Conservation (phyloP, 2,113 vertebrate species). For the Poeciliopsis turrubarensis region DNA sequence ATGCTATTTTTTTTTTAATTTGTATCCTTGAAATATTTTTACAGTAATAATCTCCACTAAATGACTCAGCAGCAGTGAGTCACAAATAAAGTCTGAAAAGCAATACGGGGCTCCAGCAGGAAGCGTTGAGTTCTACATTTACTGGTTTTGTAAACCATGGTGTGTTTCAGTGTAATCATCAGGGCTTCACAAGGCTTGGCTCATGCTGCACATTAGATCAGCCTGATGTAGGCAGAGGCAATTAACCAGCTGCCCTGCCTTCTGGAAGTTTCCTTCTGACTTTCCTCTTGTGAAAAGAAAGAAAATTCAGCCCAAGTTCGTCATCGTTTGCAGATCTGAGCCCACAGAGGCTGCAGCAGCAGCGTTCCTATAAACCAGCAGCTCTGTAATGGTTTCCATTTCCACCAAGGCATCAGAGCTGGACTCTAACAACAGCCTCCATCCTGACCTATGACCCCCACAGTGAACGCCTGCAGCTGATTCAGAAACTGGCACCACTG, state of each 20-base stretch:
- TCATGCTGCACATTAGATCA: background rate
- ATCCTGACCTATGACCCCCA: conserved; percentile 15
- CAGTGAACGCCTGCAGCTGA: conserved; percentile 50
- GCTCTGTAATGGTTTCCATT: conserved; percentile 76
- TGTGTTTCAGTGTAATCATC: background rate
- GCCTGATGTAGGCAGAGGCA: too few relatives aligned
- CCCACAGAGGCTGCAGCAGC: conserved; percentile 47
- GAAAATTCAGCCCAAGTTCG: conserved; percentile 28
- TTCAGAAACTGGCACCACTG: conserved; percentile 38
- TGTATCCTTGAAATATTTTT: too few relatives aligned
- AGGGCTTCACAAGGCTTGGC: background rate
- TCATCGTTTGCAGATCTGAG: conserved; percentile 25
- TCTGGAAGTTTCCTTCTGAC: conserved; percentile 14
- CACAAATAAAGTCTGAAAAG: background rate
- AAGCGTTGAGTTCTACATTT: background rate
- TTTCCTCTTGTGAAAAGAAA: conserved; percentile 36
- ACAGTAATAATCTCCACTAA: too few relatives aligned
- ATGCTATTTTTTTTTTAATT: too few relatives aligned
- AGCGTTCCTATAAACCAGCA: conserved; percentile 67
- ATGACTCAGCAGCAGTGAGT: background rate
- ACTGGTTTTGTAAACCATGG: background rate
- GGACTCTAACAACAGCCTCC: conserved; percentile 27
- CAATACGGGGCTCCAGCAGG: background rate
- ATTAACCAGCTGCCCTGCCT: background rate
- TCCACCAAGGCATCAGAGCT: conserved; percentile 55